Base-by-base conservation (phyloP, 2,113 vertebrate species). In the Hystrix brachyura region DNA sequence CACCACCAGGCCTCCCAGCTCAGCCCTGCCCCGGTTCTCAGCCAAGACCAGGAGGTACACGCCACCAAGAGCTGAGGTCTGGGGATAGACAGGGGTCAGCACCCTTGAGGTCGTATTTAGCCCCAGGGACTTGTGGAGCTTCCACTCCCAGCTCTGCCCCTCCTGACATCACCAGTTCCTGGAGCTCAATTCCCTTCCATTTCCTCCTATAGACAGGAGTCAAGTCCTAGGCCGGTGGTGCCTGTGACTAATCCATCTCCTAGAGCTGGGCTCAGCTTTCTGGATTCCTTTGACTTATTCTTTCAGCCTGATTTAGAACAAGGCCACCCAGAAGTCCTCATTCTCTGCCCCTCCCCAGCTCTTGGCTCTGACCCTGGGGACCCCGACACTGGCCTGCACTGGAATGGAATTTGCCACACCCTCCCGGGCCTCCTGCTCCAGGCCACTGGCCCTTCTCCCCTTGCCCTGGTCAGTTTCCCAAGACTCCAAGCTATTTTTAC, bases 301-400 rank as follows among this genome's bases (percentile, higher is more conserved):
- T 94, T 86, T 79, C 92, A 59, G 82, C 57, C 83, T 62, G 76
- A 93, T 92, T 98, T 95, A 95, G 92, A 91, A 87, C 57, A 76
- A 92, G 95, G 91, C 97, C 96, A 97, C 97, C 97, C 97, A 96
- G 94, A 96, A 97, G 93, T 81, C 90, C 60, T 96, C 53, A 83
- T n/a, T 29, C 60, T 94, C 92, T 95, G 80, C 79, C 34, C 95
- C 74, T 87, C 96, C 95, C 92, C 64, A 85, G 12, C 48, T 86
- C 69, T 93, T 65, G 90, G 90, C 96, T 96, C 32, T 82, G 48
- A 79, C 80, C 87, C 57, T 38, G 32, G 67, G 88, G 94, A 92
- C 95, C 96, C 95, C 92, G 84, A 97, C 95, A 76, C 80, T 79
- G 60, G 96, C 59, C 91, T 90, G 74, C 59, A 67, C 86, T 87